These are phyloP conservation scores for Aromia moschata DNA, from an alignment of 2,888 invertebrate species.

Conservation along the genomic window DNA sequence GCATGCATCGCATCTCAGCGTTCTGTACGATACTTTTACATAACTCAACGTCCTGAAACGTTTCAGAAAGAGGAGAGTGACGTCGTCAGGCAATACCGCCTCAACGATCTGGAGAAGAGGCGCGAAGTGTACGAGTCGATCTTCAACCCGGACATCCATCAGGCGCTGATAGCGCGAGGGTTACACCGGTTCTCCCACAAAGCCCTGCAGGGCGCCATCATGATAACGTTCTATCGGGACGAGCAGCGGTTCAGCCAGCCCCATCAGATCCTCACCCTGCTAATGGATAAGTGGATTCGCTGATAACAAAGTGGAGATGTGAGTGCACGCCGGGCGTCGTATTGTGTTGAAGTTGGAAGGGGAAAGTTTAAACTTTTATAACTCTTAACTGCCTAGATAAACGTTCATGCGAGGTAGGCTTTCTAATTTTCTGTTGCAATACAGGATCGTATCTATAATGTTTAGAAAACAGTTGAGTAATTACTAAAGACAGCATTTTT, in stretches of 20 bases:
- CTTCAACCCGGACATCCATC: conserved; percentile 85
- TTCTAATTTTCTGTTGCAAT: too few species aligned
- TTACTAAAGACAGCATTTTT: too few species aligned
- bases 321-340: too few species aligned
- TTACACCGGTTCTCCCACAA: conserved; percentile 88
- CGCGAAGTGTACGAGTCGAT: conserved; percentile 89
- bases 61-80: conserved; percentile 51
- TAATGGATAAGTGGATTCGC: conserved; percentile 98
- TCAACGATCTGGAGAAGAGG: conserved; percentile 80
- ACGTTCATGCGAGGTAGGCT: too few species aligned
- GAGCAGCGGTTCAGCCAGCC: conserved; percentile 98
- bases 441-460: too few species aligned
- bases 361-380: too few species aligned
- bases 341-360: too few species aligned
- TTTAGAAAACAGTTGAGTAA: too few species aligned
- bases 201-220: conserved; percentile 93
- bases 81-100: conserved; percentile 67
- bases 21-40: too few species aligned
- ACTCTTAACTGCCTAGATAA: too few species aligned
- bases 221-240: conserved; percentile 97
- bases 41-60: too few species aligned
- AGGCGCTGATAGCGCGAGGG: conserved; percentile 84
- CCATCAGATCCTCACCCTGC: conserved; percentile 90
- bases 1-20: too few species aligned
- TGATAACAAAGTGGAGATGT: conserved; percentile 99